Base-by-base conservation (phyloP, 2,113 vertebrate genomes). In the Gallinago media region DNA sequence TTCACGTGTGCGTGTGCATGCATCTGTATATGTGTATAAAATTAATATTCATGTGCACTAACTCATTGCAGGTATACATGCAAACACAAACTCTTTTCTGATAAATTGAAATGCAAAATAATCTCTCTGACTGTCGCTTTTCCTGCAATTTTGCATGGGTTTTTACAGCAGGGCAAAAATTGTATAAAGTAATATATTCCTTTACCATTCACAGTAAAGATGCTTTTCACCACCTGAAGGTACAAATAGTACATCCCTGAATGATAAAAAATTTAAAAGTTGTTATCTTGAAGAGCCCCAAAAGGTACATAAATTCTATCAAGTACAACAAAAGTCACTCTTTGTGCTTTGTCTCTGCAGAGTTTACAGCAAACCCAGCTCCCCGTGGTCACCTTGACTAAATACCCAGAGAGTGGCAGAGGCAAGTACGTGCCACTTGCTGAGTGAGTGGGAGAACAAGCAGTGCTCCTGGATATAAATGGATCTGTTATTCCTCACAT, bases 401-500 rank as follows among this genome's bases (percentile, higher is more conserved):
- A 3, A 58, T 3, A 2, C 26, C 19, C 44, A 58, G 47, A 13
- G 52, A 77, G 70, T 12, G 29, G 47, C 68, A 94, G 56, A 81
- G 38, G 15, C 40, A 36, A 59, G 40, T 12, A 26, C 2, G 7
- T 46, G 27, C 31, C 20, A 2, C 36, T 88, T 67, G 32, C 44
- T 70, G 77, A 78, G 46, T 67, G 76, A 94, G 68, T 81, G 61
- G 73, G 89, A 91, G 76, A 91, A 25, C 34, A 78, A 78, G 34
- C 61, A 92, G 65, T 3, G 0, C 44, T 94, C 42, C 61, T 75
- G 62, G 70, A 78, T 91, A 87, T 72, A 92, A 91, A 94, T 75
- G 89, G 40, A 77, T 78, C 80, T 91, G 76, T 87, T 78, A 88
- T 88, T 85, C 82, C 54, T 68, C 78, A 68, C 40, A 73, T 93